A percentile compares a stretch with the other conserved stretches of the same genome.
Conservation (phyloP, 1,140 invertebrate species). For the Telenomus remus region DNA sequence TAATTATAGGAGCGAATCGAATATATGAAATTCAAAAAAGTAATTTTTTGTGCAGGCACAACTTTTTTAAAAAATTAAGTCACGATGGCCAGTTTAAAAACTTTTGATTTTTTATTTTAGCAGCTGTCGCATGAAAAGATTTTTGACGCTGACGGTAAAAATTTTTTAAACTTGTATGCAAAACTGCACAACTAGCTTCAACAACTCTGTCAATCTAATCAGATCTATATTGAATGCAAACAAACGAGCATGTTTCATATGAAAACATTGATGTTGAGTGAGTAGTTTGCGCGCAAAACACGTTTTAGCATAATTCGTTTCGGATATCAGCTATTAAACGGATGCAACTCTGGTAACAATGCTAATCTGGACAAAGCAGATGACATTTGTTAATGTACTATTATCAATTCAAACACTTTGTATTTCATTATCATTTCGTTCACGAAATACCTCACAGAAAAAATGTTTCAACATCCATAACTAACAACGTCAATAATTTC, state of each 20-base stretch:
- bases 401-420: slow-evolving; percentile 32
- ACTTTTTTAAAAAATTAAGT: too few relatives aligned
- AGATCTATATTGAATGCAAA: not conserved
- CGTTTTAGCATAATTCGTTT: slow-evolving; percentile 40
- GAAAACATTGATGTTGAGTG: slow-evolving; percentile 17
- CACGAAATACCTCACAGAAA: slow-evolving; percentile 4
- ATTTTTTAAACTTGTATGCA: too few relatives aligned
- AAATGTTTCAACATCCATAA: slow-evolving; percentile 7
- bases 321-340: slow-evolving; percentile 39
- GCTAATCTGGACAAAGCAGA: slow-evolving; percentile 44
- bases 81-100: too few relatives aligned
- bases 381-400: slow-evolving; percentile 42
- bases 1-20: too few relatives aligned
- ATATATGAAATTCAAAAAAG: too few relatives aligned
- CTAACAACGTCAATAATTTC: too few relatives aligned
- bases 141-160: too few relatives aligned
- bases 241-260: not conserved
- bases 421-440: slow-evolving; percentile 30
- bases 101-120: too few relatives aligned
- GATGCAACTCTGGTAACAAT: slow-evolving; percentile 26
- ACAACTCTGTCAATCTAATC: too few relatives aligned
- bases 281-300: slow-evolving; percentile 24
- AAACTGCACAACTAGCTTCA: too few relatives aligned
- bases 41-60: too few relatives aligned
- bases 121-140: too few relatives aligned